These are phyloP conservation scores for Cosmorhoe ocellata DNA, from an alignment of 2,888 invertebrate species.

Conservation along the genomic window DNA sequence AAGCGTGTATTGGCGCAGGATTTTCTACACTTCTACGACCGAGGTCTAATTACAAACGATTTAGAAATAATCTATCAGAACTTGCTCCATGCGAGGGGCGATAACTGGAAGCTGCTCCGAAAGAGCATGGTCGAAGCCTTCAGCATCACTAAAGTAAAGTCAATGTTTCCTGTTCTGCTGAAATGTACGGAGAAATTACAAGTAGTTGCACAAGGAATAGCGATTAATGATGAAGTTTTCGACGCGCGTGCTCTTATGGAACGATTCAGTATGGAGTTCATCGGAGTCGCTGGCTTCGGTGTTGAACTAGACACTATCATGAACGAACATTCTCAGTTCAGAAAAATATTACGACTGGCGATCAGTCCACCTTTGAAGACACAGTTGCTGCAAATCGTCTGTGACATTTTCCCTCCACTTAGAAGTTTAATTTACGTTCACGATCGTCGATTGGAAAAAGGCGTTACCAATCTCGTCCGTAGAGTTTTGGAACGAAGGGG, in stretches of 20 bases:
- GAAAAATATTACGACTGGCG: too few relatives aligned
- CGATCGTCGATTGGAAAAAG: neutral
- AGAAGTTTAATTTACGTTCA: too few relatives aligned
- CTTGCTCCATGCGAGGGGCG: neutral
- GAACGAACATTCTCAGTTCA: too few relatives aligned
- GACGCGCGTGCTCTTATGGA: too few relatives aligned
- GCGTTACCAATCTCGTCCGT: too few relatives aligned
- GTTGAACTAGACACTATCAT: too few relatives aligned
- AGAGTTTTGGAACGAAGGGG: neutral
- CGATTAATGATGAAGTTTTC: too few relatives aligned
- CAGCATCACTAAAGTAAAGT: neutral
- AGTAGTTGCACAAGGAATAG: neutral
- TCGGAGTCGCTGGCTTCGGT: too few relatives aligned
- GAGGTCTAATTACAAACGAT: constrained; percentile 2
- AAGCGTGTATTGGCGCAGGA: neutral
- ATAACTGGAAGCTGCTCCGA: constrained; percentile 1
- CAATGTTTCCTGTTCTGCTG: constrained; percentile 1
- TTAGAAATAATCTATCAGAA: constrained; percentile 1
- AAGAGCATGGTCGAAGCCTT: neutral
- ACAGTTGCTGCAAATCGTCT: too few relatives aligned
- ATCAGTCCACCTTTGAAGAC: too few relatives aligned
- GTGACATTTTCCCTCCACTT: too few relatives aligned
- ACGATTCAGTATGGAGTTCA: too few relatives aligned
- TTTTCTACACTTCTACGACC: constrained; percentile 1
- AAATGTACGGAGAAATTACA: neutral